A percentile compares a stretch with the other conserved stretches of the same genome.
These are phyloP conservation scores for Dicranocentrus wangi DNA, from an alignment of 2,888 invertebrate species.

Conservation along the genomic window DNA sequence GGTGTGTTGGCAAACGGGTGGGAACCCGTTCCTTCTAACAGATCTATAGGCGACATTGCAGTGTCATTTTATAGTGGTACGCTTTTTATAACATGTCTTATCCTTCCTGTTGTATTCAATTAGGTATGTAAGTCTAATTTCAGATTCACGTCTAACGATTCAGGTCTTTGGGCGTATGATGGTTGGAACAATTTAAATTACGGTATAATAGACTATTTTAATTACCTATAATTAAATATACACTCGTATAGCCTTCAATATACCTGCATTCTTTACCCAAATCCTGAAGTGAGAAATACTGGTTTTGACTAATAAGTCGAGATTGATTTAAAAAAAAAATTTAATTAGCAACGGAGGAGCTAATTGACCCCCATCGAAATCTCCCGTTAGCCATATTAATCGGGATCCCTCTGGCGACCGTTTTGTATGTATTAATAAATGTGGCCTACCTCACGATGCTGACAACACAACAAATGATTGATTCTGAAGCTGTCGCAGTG, in stretches of 20 bases:
- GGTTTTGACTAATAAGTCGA: too few species aligned
- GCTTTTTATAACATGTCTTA: too few species aligned
- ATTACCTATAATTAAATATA: too few species aligned
- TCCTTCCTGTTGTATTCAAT: too few species aligned
- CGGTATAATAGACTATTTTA: too few species aligned
- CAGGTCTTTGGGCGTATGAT: conserved; percentile 82
- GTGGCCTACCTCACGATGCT: conserved; percentile 95
- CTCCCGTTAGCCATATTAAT: conserved; percentile 84
- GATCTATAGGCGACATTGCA: conserved; percentile 85
- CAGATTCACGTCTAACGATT: background rate
- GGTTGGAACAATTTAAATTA: conserved; percentile 81
- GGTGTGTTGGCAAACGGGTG: conserved; percentile 64
- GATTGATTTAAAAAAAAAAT: too few species aligned
- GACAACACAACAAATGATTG: conserved; percentile 92
- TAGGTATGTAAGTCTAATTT: too few species aligned
- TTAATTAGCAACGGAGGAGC: too few species aligned
- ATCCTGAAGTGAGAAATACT: too few species aligned
- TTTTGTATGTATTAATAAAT: conserved; percentile 94
- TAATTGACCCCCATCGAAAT: conserved; percentile 85
- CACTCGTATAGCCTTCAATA: too few species aligned
- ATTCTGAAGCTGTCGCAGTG: conserved; percentile 95
- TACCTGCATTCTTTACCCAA: too few species aligned
- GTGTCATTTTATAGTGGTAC: conserved; percentile 95
- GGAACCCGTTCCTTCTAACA: conserved; percentile 34
- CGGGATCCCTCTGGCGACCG: conserved; percentile 93